Evolutionary conservation across 2,113 vertebrate genomes (phyloP).

Genomic region (pig (Sus scrofa)): T2T-Sscrofa CM000824.6:62716001-62716500

Average conservation of each 20-base stretch:
- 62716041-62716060: neutral
- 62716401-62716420: neutral
- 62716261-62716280: neutral
- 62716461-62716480: too few relatives aligned
- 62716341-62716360: conserved; percentile 11
- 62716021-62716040: neutral
- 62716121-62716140: conserved; percentile 14
- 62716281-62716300: conserved; percentile 42
- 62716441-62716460: neutral
- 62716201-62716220: neutral
- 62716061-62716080: neutral
- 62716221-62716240: neutral
- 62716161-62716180: neutral
- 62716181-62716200: neutral
- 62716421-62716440: neutral
- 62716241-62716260: neutral
- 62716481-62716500: too few relatives aligned
- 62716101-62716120: neutral
- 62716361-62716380: neutral
- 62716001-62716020: neutral
- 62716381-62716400: neutral
- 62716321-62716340: neutral
- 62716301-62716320: neutral
- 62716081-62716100: neutral
- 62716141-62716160: neutral